phyloP scores from a whole-genome alignment of 2,113 vertebrate species.

The Dermatemys mawii region DNA sequence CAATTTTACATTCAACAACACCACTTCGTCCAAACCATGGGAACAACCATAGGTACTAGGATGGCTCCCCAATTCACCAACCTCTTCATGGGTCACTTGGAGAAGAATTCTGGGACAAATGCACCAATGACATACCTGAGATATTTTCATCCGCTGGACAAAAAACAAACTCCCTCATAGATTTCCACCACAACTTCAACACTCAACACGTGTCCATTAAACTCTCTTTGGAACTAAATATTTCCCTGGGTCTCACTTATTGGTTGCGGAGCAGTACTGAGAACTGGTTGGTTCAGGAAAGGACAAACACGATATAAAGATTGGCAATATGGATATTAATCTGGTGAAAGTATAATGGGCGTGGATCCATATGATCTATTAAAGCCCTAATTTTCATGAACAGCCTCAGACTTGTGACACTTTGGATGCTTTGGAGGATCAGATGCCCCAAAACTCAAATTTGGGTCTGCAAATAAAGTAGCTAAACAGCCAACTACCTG shows the following conservation, averaged over 20 bases:
- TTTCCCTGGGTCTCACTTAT: rapidly evolving
- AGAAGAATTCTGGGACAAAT: not conserved
- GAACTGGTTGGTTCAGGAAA: not conserved
- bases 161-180: not conserved
- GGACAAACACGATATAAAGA: not conserved
- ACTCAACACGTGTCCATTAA: not conserved
- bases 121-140: not conserved
- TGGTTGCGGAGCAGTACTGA: not conserved
- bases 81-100: not conserved
- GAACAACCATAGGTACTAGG: not conserved
- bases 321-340: rapidly evolving
- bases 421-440: not conserved
- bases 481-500: not conserved
- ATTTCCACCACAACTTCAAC: not conserved
- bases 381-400: not conserved
- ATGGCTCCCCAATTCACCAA: too few species aligned
- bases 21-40: not conserved
- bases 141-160: not conserved
- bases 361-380: not conserved
- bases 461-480: not conserved
- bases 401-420: not conserved
- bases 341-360: not conserved
- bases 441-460: not conserved
- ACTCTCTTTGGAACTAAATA: not conserved
- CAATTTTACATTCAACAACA: not conserved